Evolutionary conservation across 2,888 invertebrate species (phyloP).

Genomic region (Allacma fusca): DNA sequence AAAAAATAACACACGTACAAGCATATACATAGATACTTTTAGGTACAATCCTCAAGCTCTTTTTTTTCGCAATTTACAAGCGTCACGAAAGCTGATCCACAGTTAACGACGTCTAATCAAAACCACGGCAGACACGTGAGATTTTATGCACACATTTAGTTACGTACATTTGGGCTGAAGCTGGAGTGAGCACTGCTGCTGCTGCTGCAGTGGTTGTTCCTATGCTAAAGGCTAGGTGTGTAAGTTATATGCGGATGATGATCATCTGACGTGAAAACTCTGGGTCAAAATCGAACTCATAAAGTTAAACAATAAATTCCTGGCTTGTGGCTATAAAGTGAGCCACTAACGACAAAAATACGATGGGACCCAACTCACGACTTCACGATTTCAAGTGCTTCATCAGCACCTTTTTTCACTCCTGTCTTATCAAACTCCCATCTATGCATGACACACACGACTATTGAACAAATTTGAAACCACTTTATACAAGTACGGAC

Average conservation of each 20-base stretch:
- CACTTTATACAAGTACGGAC: neutral
- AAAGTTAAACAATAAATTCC: constrained; percentile 29
- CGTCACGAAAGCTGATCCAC: constrained; percentile 31
- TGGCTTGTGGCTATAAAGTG: constrained; percentile 13
- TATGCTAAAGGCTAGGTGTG: neutral
- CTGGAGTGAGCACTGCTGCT: too few species aligned
- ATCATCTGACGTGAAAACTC: constrained; percentile 9
- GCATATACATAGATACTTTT: too few species aligned
- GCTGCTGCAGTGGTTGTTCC: too few species aligned
- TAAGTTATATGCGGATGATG: neutral
- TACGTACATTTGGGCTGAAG: too few species aligned
- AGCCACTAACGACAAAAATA: neutral
- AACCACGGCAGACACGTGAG: neutral
- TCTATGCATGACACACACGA: constrained; percentile 26
- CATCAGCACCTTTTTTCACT: constrained; percentile 35
- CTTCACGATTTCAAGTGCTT: constrained; percentile 36
- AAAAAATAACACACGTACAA: too few species aligned
- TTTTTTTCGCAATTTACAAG: constrained; percentile 17
- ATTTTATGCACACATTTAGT: neutral
- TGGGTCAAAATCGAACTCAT: constrained; percentile 32
- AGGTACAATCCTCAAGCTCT: neutral
- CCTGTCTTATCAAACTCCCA: constrained; percentile 11
- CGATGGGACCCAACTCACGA: constrained; percentile 27
- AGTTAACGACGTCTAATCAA: constrained; percentile 21
- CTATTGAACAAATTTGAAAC: constrained; percentile 6